Evolutionary conservation across 64 coral and sea anemone species (phyloP), one percentile per base, ranked within the genome.

Genomic region (Pocillopora verrucosa): DNA sequence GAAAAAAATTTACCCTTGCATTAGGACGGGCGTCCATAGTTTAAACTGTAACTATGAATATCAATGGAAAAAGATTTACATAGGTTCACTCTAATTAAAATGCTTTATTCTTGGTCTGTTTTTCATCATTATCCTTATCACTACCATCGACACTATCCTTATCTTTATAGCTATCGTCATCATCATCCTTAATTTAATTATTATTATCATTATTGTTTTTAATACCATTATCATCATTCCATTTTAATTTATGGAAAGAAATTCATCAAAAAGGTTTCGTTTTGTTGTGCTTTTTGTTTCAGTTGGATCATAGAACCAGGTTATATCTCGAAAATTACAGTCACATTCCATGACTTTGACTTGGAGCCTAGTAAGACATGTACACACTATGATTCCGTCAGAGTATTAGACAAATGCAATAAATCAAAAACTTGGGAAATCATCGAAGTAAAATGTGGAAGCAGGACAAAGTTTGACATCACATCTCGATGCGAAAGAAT

Each of bases 321-420:
- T 11, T 84, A 83, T 59, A 72, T 62, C 45, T 83, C 73, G 25
- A 80, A 19, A 34, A 78, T 97, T 3, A 75, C 60, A 9, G 73
- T 94, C 10, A 81, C 74, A 19, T 97, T 97, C 82, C 77, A 88
- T n/a, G 95, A 93, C 51, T 94, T 97, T 84, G 95, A 97, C 61
- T 34, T 97, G 14, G 95, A 97, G 70, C 86, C 37, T 3, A 97
- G 95, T 60, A 97, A 97, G 61, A 92, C 87, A 9, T 97, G 95
- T 20, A 1, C 61, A 25, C 92, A 69, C 17, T 97, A 97, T 69
- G 95, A 97, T 61, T 88, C 45, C 51, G 88, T 97, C 51, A 73
- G 59, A 19, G 72, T 94, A 13, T 84, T 78, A 72, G 89, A 90
- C 65, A 61, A 76, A 25, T 94, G 88, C 51, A 80, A 94, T 63